phyloP scores from a whole-genome alignment of 2,888 invertebrate species.

The Augiades crinisus region DNA sequence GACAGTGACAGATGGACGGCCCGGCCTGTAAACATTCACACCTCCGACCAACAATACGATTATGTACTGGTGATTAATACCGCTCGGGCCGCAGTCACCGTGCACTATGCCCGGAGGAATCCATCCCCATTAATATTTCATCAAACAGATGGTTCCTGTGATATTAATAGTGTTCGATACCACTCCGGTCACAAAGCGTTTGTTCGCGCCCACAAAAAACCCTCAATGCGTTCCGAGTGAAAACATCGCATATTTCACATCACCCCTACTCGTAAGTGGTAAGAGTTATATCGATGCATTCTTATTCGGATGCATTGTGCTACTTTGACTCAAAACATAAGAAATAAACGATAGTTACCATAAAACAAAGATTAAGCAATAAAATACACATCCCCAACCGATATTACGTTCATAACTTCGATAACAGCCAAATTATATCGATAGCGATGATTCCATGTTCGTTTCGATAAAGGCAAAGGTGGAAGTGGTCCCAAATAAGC shows the following conservation, averaged over 20 bases:
- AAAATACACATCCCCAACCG: not conserved
- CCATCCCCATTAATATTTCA: constrained; percentile 69
- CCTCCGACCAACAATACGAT: constrained; percentile 40
- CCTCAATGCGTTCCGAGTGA: constrained; percentile 43
- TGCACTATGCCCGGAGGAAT: constrained; percentile 51
- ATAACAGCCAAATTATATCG: constrained; percentile 8
- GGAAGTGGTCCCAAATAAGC: constrained; percentile 14
- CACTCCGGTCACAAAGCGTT: constrained; percentile 36
- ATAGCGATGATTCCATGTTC: not conserved
- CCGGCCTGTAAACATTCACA: constrained; percentile 64
- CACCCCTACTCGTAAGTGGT: constrained; percentile 4
- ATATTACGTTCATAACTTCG: not conserved
- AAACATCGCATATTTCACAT: constrained; percentile 44
- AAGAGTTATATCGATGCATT: not conserved
- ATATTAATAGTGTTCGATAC: constrained; percentile 48
- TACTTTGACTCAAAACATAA: not conserved
- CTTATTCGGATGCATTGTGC: not conserved
- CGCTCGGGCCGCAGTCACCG: constrained; percentile 36
- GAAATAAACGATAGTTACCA: not conserved
- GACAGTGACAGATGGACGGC: constrained; percentile 59
- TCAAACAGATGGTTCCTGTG: constrained; percentile 55
- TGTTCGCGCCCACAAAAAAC: constrained; percentile 41
- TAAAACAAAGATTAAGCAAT: not conserved
- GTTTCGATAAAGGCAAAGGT: constrained; percentile 11
- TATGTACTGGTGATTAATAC: constrained; percentile 56